Percentiles rank a stretch among this genome's conserved stretches.
Evolutionary conservation across 2,113 vertebrate species (phyloP).

Genomic region (Leptocoma aspasia): DNA sequence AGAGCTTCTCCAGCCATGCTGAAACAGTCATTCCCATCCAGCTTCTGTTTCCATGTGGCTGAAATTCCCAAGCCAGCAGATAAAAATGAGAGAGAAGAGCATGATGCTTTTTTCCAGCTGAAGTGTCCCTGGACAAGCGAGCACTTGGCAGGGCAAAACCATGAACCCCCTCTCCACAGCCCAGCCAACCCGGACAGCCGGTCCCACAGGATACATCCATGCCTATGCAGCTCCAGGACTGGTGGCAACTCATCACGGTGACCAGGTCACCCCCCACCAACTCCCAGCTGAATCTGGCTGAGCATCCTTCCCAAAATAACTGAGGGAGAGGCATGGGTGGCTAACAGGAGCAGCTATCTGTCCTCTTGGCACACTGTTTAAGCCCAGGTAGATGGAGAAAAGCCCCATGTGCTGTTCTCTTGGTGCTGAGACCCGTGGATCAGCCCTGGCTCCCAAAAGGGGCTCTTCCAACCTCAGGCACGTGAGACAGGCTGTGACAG

Average conservation of each 20-base stretch:
- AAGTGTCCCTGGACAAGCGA: not conserved
- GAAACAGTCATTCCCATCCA: not conserved
- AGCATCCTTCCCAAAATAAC: not conserved
- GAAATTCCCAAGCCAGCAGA: not conserved
- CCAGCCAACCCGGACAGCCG: fast-evolving
- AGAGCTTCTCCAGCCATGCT: not conserved
- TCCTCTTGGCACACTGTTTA: not conserved
- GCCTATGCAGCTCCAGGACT: fast-evolving
- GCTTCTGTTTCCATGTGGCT: not conserved
- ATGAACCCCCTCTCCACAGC: not conserved
- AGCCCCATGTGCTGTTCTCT: not conserved
- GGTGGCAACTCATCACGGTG: not conserved
- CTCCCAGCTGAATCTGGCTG: not conserved
- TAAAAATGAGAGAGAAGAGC: not conserved
- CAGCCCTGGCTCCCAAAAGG: not conserved
- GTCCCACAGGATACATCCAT: fast-evolving
- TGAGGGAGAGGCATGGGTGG: not conserved
- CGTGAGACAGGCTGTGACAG: not conserved
- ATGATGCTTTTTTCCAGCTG: not conserved
- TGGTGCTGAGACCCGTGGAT: not conserved
- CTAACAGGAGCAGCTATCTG: not conserved
- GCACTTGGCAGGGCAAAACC: not conserved
- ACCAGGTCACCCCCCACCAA: not conserved
- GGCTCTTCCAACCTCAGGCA: not conserved
- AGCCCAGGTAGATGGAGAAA: not conserved